Evolutionary conservation across 2,888 invertebrate species (phyloP), one percentile per base, ranked within the genome.

Genomic region (Caenorhabditis plicata): DNA sequence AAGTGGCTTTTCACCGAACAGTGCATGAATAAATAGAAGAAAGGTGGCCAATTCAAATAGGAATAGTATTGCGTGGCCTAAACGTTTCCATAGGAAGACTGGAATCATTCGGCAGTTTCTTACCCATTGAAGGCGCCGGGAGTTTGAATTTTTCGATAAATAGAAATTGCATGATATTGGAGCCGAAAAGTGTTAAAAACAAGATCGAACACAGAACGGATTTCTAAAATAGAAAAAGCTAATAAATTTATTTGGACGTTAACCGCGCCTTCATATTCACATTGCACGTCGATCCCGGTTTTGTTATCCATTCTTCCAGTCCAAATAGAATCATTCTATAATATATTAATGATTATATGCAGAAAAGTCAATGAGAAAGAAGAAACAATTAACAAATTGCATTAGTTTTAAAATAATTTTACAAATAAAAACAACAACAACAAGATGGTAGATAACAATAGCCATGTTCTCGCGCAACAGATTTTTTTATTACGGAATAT

Each of bases 141-240:
- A 69, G 11, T 32, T 61, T 60, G 54, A 66, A 69, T 29, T 62
- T 61, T 7, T 69, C 69, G 25, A 69, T 69, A 54, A 69, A 67
- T 36, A 66, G 54, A 44, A 66, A 69, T 42, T 69, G 60, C 3
- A 49, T 41, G 23, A 64, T 51, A 17, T 63, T 63, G 22, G 56
- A 52, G n/a, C 45, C 49, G 23, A 69, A 49, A n/a, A 69, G 35
- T 4, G 66, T 27, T 0, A 66, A 20, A 19, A 69, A 69, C 0
- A 55, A 13, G 4, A 66, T 39, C 7, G 61, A 40, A 13, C 40
- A 11, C 0, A 70, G 47, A 22, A 64, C 44, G 1, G 61, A 50
- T 41, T 70, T 68, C 61, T 69, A 50, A 32, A 66, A 48, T 23
- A 27, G 11, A 27, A 9, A 20, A 38, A 29, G n/a, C n/a, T 23